These are phyloP conservation scores for Bombyx huttoni DNA, from an alignment of 2,888 invertebrate species.

Conservation along the genomic window DNA sequence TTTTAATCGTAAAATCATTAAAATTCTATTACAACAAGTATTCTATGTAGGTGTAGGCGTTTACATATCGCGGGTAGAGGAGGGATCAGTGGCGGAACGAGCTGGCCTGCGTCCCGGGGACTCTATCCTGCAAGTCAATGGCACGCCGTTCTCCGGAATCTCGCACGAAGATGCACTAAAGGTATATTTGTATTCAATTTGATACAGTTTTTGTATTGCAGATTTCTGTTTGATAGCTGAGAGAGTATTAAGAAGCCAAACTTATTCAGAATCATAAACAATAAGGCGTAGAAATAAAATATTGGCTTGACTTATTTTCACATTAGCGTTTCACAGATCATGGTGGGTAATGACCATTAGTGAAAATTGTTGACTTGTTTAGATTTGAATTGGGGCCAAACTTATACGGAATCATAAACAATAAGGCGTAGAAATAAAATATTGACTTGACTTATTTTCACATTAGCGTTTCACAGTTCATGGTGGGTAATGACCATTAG, in stretches of 20 bases:
- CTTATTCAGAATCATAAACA: too few species aligned
- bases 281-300: too few species aligned
- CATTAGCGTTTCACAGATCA: background rate
- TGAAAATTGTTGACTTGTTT: conserved; percentile 3
- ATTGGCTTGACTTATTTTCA: too few species aligned
- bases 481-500: conserved; percentile 5
- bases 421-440: too few species aligned
- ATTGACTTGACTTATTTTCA: too few species aligned
- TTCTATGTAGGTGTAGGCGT: conserved; percentile 85
- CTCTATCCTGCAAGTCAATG: conserved; percentile 95
- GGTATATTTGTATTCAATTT: conserved; percentile 59
- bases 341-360: conserved; percentile 5
- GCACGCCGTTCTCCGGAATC: conserved; percentile 92
- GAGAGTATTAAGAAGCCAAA: too few species aligned
- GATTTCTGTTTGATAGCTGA: too few species aligned
- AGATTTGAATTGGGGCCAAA: conserved; percentile 4
- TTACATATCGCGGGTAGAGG: conserved; percentile 92
- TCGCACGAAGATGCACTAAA: conserved; percentile 94
- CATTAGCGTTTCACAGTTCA: background rate
- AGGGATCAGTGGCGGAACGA: conserved; percentile 90
- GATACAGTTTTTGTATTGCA: too few species aligned
- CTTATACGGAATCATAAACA: too few species aligned
- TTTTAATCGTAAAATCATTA: background rate
- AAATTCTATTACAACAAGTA: background rate
- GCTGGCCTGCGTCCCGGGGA: conserved; percentile 92